Conservation (phyloP, 1,140 invertebrate species). For the Alviniconcha marisindica region DNA sequence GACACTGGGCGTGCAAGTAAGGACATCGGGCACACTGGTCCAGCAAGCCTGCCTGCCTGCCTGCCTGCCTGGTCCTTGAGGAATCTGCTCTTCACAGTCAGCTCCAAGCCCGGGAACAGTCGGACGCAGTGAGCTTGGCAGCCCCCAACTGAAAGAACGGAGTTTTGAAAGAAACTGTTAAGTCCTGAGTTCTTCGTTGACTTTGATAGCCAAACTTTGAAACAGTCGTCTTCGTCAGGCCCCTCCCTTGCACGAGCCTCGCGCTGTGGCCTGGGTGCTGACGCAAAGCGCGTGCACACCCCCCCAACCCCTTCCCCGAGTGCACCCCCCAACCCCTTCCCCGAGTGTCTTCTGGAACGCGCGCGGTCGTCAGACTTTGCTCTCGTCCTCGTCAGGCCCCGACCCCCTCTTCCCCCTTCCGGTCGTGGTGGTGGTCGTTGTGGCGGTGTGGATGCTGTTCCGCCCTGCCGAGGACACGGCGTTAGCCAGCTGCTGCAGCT, state of each 20-base stretch:
- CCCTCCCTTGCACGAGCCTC: not conserved
- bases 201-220: not conserved
- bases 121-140: not conserved
- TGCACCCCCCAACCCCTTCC: not conserved
- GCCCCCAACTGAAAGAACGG: too few species aligned
- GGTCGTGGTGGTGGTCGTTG: not conserved
- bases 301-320: not conserved
- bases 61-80: too few species aligned
- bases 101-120: not conserved
- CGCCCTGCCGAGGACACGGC: not conserved
- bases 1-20: too few species aligned
- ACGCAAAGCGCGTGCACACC: too few species aligned
- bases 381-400: conserved; percentile 51
- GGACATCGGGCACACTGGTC: too few species aligned
- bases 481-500: not conserved
- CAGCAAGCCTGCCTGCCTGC: too few species aligned
- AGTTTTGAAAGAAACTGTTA: too few species aligned
- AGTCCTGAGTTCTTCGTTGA: conserved; percentile 26
- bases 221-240: not conserved
- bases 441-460: not conserved
- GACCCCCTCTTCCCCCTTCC: conserved; percentile 36
- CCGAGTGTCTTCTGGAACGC: not conserved
- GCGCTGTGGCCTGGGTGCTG: too few species aligned
- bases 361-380: conserved; percentile 44
- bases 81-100: not conserved